These are phyloP conservation scores for Oxytorus armatus DNA, from an alignment of 2,888 invertebrate genomes.

Conservation along the genomic window DNA sequence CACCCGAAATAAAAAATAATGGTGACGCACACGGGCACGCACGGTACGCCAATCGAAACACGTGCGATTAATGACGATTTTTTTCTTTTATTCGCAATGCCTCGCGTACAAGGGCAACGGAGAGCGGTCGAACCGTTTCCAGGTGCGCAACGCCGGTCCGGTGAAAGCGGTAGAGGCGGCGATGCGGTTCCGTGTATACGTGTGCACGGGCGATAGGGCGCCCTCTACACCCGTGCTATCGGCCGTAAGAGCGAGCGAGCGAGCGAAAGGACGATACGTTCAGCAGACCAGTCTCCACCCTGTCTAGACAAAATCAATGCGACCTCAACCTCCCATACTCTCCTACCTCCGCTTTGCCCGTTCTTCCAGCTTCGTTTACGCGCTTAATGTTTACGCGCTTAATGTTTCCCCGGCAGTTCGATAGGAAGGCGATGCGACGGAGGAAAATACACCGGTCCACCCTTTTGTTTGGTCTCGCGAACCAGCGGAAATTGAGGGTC, in stretches of 20 bases:
- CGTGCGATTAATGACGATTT: background rate
- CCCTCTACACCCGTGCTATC: conserved; percentile 53
- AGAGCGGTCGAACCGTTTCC: conserved; percentile 62
- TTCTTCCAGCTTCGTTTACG: conserved; percentile 64
- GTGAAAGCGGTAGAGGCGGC: conserved; percentile 38
- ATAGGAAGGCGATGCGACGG: background rate
- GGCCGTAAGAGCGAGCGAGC: conserved; percentile 70
- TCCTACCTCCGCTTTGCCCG: conserved; percentile 50
- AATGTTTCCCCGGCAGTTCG: conserved; percentile 3
- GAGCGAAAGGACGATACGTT: conserved; percentile 76
- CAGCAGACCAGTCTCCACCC: conserved; percentile 79
- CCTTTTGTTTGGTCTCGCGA: background rate
- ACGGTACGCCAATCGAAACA: background rate
- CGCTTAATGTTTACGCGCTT: conserved; percentile 41
- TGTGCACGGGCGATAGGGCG: conserved; percentile 57
- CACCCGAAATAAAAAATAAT: background rate
- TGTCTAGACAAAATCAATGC: conserved; percentile 84
- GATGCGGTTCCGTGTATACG: conserved; percentile 10
- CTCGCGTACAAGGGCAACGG: conserved; percentile 35
- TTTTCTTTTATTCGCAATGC: background rate
- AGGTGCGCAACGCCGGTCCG: conserved; percentile 60
- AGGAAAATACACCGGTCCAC: conserved; percentile 22
- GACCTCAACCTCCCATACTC: conserved; percentile 78
- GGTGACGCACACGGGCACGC: background rate
- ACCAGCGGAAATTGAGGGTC: conserved; percentile 1